Conservation (phyloP, 2,113 vertebrate species). For the Delphinus delphis region DNA sequence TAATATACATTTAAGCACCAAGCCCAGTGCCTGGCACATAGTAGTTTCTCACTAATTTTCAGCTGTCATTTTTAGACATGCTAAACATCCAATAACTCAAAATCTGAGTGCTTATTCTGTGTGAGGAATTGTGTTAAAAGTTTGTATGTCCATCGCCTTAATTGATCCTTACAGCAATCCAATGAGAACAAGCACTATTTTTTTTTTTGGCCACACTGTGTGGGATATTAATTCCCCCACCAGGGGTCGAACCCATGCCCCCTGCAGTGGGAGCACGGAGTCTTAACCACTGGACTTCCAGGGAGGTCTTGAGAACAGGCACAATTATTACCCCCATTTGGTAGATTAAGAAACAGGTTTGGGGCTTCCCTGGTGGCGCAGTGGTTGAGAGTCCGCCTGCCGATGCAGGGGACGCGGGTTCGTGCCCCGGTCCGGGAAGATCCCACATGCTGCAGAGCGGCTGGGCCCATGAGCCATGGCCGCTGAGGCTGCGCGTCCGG, state of each 20-base stretch:
- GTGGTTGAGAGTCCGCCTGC: no score
- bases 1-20: not conserved
- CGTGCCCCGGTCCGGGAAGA: no score
- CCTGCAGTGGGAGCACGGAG: not conserved
- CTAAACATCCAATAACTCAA: not conserved
- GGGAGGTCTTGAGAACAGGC: not conserved
- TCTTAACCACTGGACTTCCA: not conserved
- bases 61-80: not conserved
- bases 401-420: no score
- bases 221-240: not conserved
- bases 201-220: not conserved
- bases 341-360: not conserved
- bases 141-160: rapidly evolving
- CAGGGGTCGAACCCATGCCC: not conserved
- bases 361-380: no score
- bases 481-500: no score
- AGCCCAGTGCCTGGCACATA: not conserved
- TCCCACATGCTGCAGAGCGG: no score
- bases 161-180: not conserved
- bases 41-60: not conserved
- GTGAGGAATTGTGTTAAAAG: not conserved
- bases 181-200: not conserved
- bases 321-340: not conserved
- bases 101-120: not conserved
- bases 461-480: no score